phyloP scores from a whole-genome alignment of 2,113 vertebrate species.

The Rynchops niger region DNA sequence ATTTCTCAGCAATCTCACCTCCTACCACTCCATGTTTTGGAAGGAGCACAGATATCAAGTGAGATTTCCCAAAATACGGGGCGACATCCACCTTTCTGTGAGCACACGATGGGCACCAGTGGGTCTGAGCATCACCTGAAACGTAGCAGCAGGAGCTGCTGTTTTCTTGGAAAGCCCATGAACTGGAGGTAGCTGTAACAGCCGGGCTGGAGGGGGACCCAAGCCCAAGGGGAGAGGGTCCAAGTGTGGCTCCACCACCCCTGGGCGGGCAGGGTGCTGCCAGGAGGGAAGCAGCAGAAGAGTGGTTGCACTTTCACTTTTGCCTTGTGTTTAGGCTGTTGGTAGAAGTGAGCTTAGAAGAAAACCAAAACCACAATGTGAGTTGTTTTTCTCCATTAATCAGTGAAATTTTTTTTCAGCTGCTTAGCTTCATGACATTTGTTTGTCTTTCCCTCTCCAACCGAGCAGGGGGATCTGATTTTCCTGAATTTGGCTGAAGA shows the following conservation, averaged over 20 bases:
- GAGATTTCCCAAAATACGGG: background rate
- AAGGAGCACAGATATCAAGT: background rate
- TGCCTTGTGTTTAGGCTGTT: background rate
- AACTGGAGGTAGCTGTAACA: background rate
- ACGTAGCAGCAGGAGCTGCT: background rate
- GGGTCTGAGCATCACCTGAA: background rate
- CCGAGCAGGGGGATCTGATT: conserved; percentile 50
- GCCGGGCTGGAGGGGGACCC: background rate
- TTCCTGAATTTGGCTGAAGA: conserved; percentile 66
- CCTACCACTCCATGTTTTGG: background rate
- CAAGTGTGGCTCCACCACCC: fast-evolving
- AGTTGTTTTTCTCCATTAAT: conserved; percentile 54
- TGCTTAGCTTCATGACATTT: conserved; percentile 52
- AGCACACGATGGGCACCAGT: background rate
- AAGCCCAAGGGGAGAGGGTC: background rate
- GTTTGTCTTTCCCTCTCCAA: conserved; percentile 59
- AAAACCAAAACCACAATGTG: background rate
- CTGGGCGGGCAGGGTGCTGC: background rate
- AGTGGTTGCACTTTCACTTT: conserved; percentile 53
- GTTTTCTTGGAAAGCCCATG: background rate
- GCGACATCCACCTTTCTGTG: background rate
- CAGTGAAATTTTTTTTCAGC: background rate
- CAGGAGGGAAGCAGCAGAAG: background rate
- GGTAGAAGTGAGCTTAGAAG: background rate
- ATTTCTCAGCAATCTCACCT: background rate